phyloP scores from a whole-genome alignment of 2,797 vertebrate genomes.

The Sebastes jordani region DNA sequence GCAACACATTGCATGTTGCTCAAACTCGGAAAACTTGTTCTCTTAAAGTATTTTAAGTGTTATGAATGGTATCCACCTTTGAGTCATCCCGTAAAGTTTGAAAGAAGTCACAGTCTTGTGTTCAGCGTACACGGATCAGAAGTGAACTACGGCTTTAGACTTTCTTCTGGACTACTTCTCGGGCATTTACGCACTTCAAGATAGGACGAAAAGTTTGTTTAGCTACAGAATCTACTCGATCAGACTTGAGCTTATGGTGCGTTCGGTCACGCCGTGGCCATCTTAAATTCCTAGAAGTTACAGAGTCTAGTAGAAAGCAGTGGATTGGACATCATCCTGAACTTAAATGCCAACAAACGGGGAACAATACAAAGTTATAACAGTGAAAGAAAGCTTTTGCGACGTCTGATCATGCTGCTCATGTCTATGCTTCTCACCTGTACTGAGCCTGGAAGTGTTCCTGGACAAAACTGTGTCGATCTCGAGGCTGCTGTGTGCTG shows the following conservation, averaged over 20 bases:
- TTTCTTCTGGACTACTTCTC: not conserved
- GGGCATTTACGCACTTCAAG: not conserved
- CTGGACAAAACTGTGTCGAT: constrained; percentile 91
- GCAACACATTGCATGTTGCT: not conserved
- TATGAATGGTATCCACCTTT: not conserved
- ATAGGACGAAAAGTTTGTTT: not conserved
- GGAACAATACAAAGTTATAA: not conserved
- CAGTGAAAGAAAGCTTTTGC: not conserved
- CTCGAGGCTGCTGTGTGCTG: constrained; percentile 58
- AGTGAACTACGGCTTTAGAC: not conserved
- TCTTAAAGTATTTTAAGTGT: not conserved
- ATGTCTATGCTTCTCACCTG: constrained; percentile 81
- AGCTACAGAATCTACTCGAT: not conserved
- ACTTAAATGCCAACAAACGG: not conserved
- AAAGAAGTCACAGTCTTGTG: too few relatives aligned
- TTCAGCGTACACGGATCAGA: not conserved
- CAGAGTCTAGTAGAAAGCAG: not conserved
- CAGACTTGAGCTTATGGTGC: not conserved
- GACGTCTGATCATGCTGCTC: not conserved
- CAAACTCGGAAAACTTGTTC: not conserved
- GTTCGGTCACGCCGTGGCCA: not conserved
- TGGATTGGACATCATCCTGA: not conserved
- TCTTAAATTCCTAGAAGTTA: not conserved
- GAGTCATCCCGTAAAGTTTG: not conserved
- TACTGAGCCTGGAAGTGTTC: constrained; percentile 97